phyloP scores from a whole-genome alignment of 2,113 vertebrate species.

The Girardinichthys multiradiatus region DNA sequence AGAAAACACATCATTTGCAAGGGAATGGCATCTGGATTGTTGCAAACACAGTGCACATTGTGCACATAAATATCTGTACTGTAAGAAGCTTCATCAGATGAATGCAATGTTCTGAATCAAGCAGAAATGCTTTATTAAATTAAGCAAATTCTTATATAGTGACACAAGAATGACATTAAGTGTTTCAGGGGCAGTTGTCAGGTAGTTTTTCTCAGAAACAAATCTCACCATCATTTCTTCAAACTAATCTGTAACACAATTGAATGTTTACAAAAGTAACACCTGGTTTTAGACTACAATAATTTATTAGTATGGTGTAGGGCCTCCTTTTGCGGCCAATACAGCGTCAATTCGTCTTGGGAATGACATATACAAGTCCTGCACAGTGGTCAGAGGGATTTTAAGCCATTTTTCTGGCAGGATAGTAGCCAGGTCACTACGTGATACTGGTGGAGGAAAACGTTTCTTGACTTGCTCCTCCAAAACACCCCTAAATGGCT shows the following conservation, averaged over 20 bases:
- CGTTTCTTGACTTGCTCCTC: no score
- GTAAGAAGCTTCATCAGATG: constrained; percentile 11
- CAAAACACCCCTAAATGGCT: no score
- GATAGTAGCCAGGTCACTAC: no score
- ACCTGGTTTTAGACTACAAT: no score
- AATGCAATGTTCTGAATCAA: not conserved
- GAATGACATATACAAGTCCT: no score
- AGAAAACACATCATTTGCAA: constrained; percentile 1
- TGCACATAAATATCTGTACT: not conserved
- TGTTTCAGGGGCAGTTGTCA: constrained; percentile 5
- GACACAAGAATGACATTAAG: constrained; percentile 16
- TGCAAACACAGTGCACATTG: constrained; percentile 14
- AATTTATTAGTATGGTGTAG: no score
- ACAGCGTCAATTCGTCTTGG: no score
- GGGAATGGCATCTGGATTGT: constrained; percentile 1
- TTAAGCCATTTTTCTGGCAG: no score
- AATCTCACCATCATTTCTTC: constrained; percentile 16
- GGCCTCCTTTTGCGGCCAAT: no score
- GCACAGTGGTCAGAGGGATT: no score
- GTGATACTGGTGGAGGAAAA: no score
- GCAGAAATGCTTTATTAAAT: constrained; percentile 34
- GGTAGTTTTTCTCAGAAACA: constrained; percentile 1
- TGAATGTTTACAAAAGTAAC: no score
- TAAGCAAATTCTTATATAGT: constrained; percentile 14
- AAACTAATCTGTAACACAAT: not conserved